Conservation (phyloP, 1,140 invertebrate genomes). For the Sarcophaga bullata region DNA sequence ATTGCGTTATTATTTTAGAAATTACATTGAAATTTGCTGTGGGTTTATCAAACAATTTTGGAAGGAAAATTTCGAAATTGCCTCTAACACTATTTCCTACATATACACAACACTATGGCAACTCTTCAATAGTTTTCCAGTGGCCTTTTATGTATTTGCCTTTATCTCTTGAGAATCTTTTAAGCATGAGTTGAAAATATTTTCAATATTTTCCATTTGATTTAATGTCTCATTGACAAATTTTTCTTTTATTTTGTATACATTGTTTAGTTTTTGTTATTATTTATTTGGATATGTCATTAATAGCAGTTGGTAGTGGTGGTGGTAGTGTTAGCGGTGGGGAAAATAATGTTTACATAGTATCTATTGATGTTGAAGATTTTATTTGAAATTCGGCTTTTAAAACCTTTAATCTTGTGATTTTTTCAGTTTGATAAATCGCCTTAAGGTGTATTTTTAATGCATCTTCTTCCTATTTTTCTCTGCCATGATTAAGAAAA, state of each 20-base stretch:
- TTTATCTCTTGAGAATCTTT: background rate
- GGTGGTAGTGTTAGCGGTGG: no score
- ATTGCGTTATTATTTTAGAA: no score
- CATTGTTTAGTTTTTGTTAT: background rate
- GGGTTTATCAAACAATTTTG: no score
- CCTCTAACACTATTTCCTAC: no score
- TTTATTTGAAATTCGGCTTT: slow-evolving; percentile 23
- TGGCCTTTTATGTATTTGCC: no score
- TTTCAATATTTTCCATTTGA: slow-evolving; percentile 21
- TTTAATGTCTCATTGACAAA: slow-evolving; percentile 35
- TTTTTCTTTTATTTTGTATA: background rate
- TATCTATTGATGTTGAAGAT: background rate
- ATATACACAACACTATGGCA: no score
- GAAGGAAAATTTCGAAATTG: no score
- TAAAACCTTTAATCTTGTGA: slow-evolving; percentile 33
- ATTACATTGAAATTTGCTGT: no score
- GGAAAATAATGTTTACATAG: slow-evolving; percentile 3
- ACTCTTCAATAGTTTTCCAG: no score
- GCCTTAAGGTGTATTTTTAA: slow-evolving; percentile 16
- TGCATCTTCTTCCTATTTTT: slow-evolving; percentile 26
- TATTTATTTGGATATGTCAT: background rate
- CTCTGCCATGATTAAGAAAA: background rate
- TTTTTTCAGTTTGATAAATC: background rate
- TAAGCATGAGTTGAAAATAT: background rate
- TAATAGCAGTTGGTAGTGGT: background rate